These are phyloP conservation scores for Anser brachyrhynchus DNA, from an alignment of 2,113 vertebrate genomes.

Conservation along the genomic window DNA sequence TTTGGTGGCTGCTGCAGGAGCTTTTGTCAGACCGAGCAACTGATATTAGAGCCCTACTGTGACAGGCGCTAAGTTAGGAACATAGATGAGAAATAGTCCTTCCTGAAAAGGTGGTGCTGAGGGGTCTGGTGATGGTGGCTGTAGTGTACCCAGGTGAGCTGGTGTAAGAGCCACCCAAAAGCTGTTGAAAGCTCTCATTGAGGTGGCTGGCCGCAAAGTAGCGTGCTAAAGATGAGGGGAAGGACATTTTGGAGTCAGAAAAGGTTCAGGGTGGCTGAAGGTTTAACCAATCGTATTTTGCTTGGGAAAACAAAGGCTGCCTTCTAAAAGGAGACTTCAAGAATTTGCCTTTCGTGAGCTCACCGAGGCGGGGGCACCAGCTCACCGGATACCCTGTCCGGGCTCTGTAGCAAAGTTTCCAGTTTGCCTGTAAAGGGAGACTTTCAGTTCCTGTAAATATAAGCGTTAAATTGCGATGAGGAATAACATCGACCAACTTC, in stretches of 20 bases:
- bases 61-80: background rate
- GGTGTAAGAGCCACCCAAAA: background rate
- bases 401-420: background rate
- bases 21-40: background rate
- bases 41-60: background rate
- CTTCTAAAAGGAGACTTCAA: background rate
- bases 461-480: background rate
- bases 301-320: background rate
- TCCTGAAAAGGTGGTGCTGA: background rate
- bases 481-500: background rate
- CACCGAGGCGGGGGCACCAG: fast-evolving
- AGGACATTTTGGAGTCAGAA: background rate
- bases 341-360: background rate
- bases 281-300: background rate
- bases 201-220: background rate
- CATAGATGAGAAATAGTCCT: background rate
- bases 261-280: background rate
- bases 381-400: background rate
- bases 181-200: background rate
- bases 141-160: background rate
- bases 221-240: background rate
- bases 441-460: background rate
- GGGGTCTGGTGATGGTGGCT: background rate
- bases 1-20: background rate
- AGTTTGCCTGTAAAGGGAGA: background rate